Evolutionary conservation across 2,888 invertebrate species (phyloP).

Genomic region (Zootermopsis nevadensis): DNA sequence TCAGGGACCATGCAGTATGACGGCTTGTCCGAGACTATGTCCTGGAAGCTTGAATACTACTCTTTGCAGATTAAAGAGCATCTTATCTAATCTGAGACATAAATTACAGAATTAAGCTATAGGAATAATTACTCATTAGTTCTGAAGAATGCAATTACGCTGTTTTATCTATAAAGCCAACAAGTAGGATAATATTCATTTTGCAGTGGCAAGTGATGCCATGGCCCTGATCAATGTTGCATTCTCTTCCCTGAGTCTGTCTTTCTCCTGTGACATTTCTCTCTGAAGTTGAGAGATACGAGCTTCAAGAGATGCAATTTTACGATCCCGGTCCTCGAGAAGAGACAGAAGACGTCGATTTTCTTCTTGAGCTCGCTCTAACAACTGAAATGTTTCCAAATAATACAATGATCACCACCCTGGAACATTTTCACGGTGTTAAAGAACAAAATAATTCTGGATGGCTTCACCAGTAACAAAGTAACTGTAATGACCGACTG

Average conservation of each 20-base stretch:
- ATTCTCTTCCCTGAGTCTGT: slow-evolving; percentile 61
- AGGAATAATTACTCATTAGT: slow-evolving; percentile 1
- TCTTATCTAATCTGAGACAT: neutral
- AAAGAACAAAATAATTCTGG: too few relatives aligned
- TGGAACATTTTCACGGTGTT: too few relatives aligned
- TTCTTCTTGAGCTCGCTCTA: slow-evolving; percentile 62
- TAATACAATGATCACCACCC: too few relatives aligned
- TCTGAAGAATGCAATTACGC: slow-evolving; percentile 4
- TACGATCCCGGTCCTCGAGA: slow-evolving; percentile 62
- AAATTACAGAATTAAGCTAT: neutral
- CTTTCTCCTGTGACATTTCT: slow-evolving; percentile 60
- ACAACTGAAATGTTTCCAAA: slow-evolving; percentile 56
- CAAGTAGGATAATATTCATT: slow-evolving; percentile 39
- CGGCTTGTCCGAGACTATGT: neutral
- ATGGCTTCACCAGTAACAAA: too few relatives aligned
- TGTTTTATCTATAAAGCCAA: slow-evolving; percentile 2
- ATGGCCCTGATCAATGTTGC: slow-evolving; percentile 61
- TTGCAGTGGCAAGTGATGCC: slow-evolving; percentile 59
- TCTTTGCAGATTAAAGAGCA: neutral
- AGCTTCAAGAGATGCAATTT: slow-evolving; percentile 61
- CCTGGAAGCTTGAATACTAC: slow-evolving; percentile 1
- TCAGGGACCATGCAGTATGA: neutral
- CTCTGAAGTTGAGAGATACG: slow-evolving; percentile 60
- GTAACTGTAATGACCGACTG: too few relatives aligned
- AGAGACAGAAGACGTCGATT: slow-evolving; percentile 61